These are phyloP conservation scores for Caenorhabditis elegans DNA, from an alignment of 1,140 invertebrate species.

Conservation along the genomic window WBcel235 BX284606.5:16185001-16185500, in stretches of 20 bases:
- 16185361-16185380: slow-evolving; percentile 21
- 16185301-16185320: slow-evolving; percentile 13
- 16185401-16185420: not conserved
- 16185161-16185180: not conserved
- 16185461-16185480: not conserved
- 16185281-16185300: slow-evolving; percentile 14
- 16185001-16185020: slow-evolving; percentile 28
- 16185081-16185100: not conserved
- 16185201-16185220: slow-evolving; percentile 12
- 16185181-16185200: slow-evolving; percentile 27
- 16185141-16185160: not conserved
- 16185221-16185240: slow-evolving; percentile 21
- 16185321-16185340: not conserved
- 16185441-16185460: not conserved
- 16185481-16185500: not conserved
- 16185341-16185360: not conserved
- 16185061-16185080: not conserved
- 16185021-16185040: slow-evolving; percentile 6
- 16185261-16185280: not conserved
- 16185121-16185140: no score
- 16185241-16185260: not conserved
- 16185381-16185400: not conserved
- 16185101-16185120: not conserved
- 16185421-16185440: not conserved
- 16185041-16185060: not conserved